Conservation (phyloP, 2,113 vertebrate species). For the Trogon melanurus region DNA sequence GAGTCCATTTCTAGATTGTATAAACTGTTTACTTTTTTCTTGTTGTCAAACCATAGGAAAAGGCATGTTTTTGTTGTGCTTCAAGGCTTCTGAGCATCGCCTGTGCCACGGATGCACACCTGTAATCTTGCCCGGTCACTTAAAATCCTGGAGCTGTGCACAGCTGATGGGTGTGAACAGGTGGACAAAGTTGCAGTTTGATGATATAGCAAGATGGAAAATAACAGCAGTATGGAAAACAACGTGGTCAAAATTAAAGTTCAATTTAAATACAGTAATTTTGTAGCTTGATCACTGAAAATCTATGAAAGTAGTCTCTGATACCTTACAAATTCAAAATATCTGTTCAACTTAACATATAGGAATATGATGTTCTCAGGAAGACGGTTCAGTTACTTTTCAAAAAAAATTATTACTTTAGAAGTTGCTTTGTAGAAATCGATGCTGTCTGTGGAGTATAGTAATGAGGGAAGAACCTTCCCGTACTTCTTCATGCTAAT, state of each 20-base stretch:
- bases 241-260: not conserved
- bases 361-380: not conserved
- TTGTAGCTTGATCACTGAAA: not conserved
- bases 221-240: not conserved
- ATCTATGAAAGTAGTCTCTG: not conserved
- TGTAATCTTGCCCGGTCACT: not conserved
- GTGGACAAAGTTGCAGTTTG: not conserved
- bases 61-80: not conserved
- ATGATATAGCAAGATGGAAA: not conserved
- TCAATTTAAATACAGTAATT: not conserved
- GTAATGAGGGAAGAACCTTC: not conserved
- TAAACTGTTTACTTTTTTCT: not conserved
- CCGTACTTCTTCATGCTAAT: not conserved
- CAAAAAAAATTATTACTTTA: accelerated
- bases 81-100: not conserved
- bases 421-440: not conserved
- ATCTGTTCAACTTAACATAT: not conserved
- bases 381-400: not conserved
- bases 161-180: not conserved
- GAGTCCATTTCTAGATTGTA: not conserved
- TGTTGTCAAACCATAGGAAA: not conserved
- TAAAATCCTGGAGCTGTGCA: not conserved
- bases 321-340: not conserved
- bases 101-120: not conserved
- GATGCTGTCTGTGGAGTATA: not conserved